Evolutionary conservation across 2,888 invertebrate species (phyloP).

Genomic region (Phyllotreta cruciferae): DNA sequence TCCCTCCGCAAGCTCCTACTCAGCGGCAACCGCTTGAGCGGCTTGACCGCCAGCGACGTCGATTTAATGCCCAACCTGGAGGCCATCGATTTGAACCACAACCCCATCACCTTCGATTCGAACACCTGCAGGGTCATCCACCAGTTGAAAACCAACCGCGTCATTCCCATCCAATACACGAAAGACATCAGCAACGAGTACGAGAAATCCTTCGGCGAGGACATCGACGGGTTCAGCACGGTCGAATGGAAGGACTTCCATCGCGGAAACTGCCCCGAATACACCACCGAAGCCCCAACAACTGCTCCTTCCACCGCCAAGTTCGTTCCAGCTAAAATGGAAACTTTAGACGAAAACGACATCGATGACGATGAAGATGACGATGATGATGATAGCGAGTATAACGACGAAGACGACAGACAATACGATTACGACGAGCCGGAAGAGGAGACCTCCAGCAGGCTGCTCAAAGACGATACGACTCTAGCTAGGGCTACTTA

Average conservation of each 20-base stretch:
- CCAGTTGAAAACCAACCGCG: constrained; percentile 67
- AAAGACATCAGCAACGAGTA: constrained; percentile 38
- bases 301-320: constrained; percentile 8
- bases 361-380: constrained; percentile 39
- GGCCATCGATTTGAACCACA: constrained; percentile 69
- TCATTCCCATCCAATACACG: constrained; percentile 62
- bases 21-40: constrained; percentile 67
- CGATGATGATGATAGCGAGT: constrained; percentile 45
- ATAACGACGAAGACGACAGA: constrained; percentile 58
- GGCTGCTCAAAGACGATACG: constrained; percentile 15
- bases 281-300: constrained; percentile 16
- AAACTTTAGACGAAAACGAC: constrained; percentile 50
- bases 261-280: constrained; percentile 38
- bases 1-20: constrained; percentile 62
- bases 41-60: constrained; percentile 67
- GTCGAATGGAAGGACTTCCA: constrained; percentile 42
- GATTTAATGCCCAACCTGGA: constrained; percentile 66
- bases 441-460: constrained; percentile 27
- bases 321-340: constrained; percentile 22
- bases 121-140: constrained; percentile 73
- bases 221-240: constrained; percentile 41
- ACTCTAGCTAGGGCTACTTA: constrained; percentile 48
- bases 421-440: constrained; percentile 51
- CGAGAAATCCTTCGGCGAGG: constrained; percentile 42
- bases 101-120: constrained; percentile 72